A percentile compares a stretch with the other conserved stretches of the same genome.
Evolutionary conservation across 2,888 invertebrate genomes (phyloP).

Genomic region (Thyatira batis): DNA sequence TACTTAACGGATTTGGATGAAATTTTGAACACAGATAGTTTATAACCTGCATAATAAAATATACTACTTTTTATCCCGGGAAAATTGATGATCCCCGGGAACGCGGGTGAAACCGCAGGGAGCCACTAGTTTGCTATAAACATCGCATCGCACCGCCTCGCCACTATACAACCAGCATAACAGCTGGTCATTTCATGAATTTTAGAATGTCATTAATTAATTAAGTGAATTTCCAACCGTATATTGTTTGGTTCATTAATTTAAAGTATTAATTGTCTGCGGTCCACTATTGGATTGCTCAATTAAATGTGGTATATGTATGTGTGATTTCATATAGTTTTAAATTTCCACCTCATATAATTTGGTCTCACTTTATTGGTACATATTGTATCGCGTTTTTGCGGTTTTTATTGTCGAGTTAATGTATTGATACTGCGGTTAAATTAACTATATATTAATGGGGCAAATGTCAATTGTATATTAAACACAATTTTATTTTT

Average conservation of each 20-base stretch:
- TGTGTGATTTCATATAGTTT: neutral
- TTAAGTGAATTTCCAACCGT: constrained; percentile 30
- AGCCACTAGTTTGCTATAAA: no score
- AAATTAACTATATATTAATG: no score
- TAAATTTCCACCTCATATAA: neutral
- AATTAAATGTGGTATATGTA: constrained; percentile 11
- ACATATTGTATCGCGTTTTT: neutral
- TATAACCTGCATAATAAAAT: no score
- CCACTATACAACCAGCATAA: neutral
- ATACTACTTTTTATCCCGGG: no score
- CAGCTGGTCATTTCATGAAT: constrained; percentile 27
- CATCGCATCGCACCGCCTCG: neutral
- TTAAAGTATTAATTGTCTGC: constrained; percentile 33
- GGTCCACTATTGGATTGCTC: constrained; percentile 15
- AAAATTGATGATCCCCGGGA: no score
- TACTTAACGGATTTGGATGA: no score
- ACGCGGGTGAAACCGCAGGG: no score
- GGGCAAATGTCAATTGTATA: no score
- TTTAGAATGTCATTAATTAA: constrained; percentile 48
- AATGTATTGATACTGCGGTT: neutral
- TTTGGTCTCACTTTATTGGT: neutral
- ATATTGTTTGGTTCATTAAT: constrained; percentile 39
- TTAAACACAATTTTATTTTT: no score
- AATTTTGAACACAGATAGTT: no score
- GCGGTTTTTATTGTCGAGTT: neutral